These are phyloP conservation scores for Todus mexicanus DNA, from an alignment of 2,797 vertebrate species.

Conservation along the genomic window DNA sequence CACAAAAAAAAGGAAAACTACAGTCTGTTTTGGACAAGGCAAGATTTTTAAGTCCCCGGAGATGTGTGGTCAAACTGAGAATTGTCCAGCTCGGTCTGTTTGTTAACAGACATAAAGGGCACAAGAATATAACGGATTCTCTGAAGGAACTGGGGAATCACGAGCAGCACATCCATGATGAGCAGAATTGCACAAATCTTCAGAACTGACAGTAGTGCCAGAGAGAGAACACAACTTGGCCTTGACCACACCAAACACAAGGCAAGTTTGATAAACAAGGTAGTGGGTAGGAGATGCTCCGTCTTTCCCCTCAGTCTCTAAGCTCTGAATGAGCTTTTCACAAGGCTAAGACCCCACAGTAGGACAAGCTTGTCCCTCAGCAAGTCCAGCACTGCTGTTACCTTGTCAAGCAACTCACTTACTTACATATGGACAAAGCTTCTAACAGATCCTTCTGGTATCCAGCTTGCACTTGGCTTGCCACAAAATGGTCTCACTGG, in stretches of 20 bases:
- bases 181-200: background rate
- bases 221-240: background rate
- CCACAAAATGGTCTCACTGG: accelerated
- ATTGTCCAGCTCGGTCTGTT: background rate
- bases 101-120: background rate
- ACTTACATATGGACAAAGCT: background rate
- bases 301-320: background rate
- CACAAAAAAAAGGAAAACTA: background rate
- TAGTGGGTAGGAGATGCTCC: background rate
- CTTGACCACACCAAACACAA: background rate
- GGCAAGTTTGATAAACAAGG: background rate
- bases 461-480: background rate
- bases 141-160: background rate
- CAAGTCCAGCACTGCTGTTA: background rate
- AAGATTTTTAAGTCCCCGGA: background rate
- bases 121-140: accelerated
- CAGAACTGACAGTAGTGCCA: background rate
- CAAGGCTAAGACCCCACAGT: background rate
- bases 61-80: background rate
- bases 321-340: background rate
- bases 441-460: background rate
- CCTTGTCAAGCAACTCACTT: background rate
- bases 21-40: background rate
- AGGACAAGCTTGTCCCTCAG: background rate
- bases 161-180: background rate